Evolutionary conservation across 2,888 invertebrate species (phyloP).

Genomic region (Scotopteryx bipunctaria): DNA sequence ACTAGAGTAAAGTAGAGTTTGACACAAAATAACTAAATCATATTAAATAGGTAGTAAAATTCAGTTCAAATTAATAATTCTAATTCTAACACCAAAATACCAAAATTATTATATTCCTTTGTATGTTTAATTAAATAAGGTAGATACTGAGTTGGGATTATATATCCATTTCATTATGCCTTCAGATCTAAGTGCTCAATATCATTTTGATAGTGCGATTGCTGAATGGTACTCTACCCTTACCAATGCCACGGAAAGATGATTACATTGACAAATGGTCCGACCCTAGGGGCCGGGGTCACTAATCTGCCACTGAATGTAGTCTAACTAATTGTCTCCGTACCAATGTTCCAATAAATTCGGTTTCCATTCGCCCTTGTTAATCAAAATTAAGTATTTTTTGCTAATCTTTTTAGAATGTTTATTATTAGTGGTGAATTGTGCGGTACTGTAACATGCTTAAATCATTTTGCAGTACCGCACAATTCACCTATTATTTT

Average conservation of each 20-base stretch:
- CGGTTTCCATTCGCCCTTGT: constrained; percentile 11
- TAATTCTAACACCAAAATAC: too few relatives aligned
- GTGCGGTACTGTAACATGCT: too few relatives aligned
- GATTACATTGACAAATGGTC: constrained; percentile 70
- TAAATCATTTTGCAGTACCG: too few relatives aligned
- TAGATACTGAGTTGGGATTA: constrained; percentile 1
- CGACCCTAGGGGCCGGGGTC: constrained; percentile 53
- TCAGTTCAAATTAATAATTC: too few relatives aligned
- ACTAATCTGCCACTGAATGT: constrained; percentile 65
- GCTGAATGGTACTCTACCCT: constrained; percentile 53
- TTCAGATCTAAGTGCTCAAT: constrained; percentile 38
- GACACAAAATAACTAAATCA: too few relatives aligned
- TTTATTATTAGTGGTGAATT: too few relatives aligned
- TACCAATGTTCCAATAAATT: constrained; percentile 45
- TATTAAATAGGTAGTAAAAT: too few relatives aligned
- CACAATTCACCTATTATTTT: too few relatives aligned
- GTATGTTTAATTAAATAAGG: not conserved
- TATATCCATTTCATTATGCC: constrained; percentile 11
- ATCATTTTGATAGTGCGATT: constrained; percentile 50
- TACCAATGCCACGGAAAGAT: constrained; percentile 60
- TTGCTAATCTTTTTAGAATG: not conserved
- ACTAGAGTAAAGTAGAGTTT: too few relatives aligned
- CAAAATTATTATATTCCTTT: too few relatives aligned
- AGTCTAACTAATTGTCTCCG: constrained; percentile 63
- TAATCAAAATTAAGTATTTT: constrained; percentile 2